These are phyloP conservation scores for Hyposoter didymator DNA, from an alignment of 2,888 invertebrate species.

Conservation along the genomic window DNA sequence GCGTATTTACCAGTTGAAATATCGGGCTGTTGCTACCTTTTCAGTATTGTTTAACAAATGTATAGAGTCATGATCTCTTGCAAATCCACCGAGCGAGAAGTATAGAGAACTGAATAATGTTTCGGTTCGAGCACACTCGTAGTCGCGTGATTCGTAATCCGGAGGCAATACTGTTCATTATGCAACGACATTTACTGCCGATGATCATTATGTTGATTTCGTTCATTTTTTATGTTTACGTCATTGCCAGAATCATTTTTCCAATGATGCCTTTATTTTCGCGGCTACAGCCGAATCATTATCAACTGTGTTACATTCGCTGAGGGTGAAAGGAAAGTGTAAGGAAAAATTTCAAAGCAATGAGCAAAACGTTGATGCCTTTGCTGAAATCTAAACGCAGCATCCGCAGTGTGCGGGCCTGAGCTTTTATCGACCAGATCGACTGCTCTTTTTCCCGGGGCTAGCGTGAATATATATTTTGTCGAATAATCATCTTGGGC, in stretches of 20 bases:
- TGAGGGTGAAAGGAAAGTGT: too few relatives aligned
- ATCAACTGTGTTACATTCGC: too few relatives aligned
- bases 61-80: background rate
- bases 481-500: background rate
- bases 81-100: background rate
- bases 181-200: background rate
- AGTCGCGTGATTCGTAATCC: constrained; percentile 5
- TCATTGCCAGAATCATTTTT: too few relatives aligned
- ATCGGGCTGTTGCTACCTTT: background rate
- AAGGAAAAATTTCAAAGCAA: too few relatives aligned
- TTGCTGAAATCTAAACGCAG: too few relatives aligned
- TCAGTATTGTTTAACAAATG: background rate
- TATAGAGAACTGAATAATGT: background rate
- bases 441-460: too few relatives aligned
- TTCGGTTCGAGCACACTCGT: background rate
- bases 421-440: too few relatives aligned
- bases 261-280: too few relatives aligned
- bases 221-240: background rate
- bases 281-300: too few relatives aligned
- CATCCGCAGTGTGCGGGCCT: too few relatives aligned
- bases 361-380: too few relatives aligned
- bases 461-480: too few relatives aligned
- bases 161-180: background rate
- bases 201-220: background rate
- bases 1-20: constrained; percentile 1